Percentiles rank a stretch among this genome's conserved stretches.
phyloP scores from a whole-genome alignment of 2,113 vertebrate species.

The Neomonachus schauinslandi region DNA sequence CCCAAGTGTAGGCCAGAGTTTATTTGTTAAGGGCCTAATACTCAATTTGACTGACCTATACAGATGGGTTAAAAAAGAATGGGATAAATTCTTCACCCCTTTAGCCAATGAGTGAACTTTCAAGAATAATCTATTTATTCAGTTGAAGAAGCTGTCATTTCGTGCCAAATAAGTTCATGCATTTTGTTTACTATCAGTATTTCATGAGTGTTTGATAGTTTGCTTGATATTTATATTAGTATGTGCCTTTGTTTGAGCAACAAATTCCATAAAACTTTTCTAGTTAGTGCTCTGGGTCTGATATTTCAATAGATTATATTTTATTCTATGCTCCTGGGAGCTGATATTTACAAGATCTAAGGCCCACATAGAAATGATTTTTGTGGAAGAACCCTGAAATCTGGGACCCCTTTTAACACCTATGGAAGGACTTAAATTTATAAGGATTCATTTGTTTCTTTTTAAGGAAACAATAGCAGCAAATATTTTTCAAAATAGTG shows the following conservation, averaged over 20 bases:
- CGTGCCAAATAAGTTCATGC: slow-evolving; percentile 38
- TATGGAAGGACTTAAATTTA: background rate
- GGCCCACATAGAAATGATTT: background rate
- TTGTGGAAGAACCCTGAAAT: slow-evolving; percentile 23
- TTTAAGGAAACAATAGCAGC: background rate
- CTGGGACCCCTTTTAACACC: background rate
- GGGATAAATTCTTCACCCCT: background rate
- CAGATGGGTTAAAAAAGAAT: background rate
- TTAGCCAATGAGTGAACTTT: background rate
- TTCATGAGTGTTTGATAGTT: slow-evolving; percentile 58
- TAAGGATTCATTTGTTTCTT: background rate
- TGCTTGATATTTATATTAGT: slow-evolving; percentile 71
- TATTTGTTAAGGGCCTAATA: background rate
- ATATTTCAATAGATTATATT: slow-evolving; percentile 74
- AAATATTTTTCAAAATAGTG: background rate
- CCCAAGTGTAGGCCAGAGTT: background rate
- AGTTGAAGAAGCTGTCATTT: slow-evolving; percentile 58
- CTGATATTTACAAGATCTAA: slow-evolving; percentile 71
- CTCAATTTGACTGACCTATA: background rate
- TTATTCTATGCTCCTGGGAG: slow-evolving; percentile 36
- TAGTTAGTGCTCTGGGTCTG: slow-evolving; percentile 59
- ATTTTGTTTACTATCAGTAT: slow-evolving; percentile 53
- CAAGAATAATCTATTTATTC: slow-evolving; percentile 61
- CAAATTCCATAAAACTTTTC: slow-evolving; percentile 69
- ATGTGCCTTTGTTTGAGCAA: slow-evolving; percentile 66